phyloP scores from a whole-genome alignment of 2,888 invertebrate genomes.

The Daptonema setosum region DNA sequence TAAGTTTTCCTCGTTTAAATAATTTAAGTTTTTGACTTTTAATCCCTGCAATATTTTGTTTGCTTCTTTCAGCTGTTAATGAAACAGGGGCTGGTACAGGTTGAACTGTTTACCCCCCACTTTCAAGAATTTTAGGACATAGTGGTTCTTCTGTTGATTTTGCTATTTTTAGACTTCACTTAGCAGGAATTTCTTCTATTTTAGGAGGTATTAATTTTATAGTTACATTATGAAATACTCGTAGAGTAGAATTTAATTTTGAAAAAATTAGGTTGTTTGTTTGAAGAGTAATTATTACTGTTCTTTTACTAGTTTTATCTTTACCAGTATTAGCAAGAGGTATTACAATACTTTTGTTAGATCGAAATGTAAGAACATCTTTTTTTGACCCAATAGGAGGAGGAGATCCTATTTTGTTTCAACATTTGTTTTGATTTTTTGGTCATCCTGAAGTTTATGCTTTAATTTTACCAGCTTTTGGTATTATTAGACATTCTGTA shows the following conservation, averaged over 20 bases:
- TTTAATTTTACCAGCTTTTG: constrained; percentile 61
- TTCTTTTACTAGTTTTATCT: constrained; percentile 43
- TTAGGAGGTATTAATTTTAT: constrained; percentile 58
- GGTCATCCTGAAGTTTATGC: constrained; percentile 67
- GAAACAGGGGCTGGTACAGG: constrained; percentile 52
- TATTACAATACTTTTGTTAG: constrained; percentile 54
- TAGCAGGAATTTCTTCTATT: constrained; percentile 42
- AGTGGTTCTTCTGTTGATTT: constrained; percentile 47
- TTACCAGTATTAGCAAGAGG: constrained; percentile 55
- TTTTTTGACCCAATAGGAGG: constrained; percentile 60
- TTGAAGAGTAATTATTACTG: constrained; percentile 48
- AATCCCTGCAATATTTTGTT: constrained; percentile 45
- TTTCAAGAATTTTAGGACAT: constrained; percentile 43
- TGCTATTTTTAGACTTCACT: constrained; percentile 52
- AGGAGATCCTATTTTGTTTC: constrained; percentile 55
- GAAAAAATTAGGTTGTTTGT: constrained; percentile 49
- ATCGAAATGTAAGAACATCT: constrained; percentile 55
- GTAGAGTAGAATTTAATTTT: constrained; percentile 39
- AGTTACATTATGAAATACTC: constrained; percentile 51
- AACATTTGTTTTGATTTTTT: constrained; percentile 70
- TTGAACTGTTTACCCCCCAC: constrained; percentile 53
- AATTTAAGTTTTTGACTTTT: constrained; percentile 60
- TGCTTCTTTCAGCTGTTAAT: constrained; percentile 43
- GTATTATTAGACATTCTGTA: constrained; percentile 56
- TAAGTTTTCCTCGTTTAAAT: constrained; percentile 60